phyloP scores from a whole-genome alignment of 1,140 invertebrate genomes.

The Brachionus rotundiformis region DNA sequence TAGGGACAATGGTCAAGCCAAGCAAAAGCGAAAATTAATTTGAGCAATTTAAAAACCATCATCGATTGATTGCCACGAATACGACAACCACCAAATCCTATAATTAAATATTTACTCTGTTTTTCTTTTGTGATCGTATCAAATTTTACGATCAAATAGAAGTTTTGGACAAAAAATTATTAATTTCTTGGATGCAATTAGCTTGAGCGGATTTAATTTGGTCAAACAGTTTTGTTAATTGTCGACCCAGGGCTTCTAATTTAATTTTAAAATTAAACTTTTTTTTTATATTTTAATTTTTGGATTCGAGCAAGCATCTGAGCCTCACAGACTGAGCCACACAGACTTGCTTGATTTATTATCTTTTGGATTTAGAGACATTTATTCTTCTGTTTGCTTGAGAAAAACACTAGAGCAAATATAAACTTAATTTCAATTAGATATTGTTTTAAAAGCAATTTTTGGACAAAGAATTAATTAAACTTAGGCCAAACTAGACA shows the following conservation, averaged over 20 bases:
- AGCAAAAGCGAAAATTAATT: conserved; percentile 12
- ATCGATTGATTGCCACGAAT: conserved; percentile 12
- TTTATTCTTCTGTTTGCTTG: conserved; percentile 42
- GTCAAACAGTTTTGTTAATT: neutral
- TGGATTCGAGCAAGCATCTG: neutral
- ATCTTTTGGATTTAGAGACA: conserved; percentile 49
- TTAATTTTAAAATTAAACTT: neutral
- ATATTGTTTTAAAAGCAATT: conserved; percentile 18
- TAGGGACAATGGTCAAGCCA: neutral
- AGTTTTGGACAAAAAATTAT: neutral
- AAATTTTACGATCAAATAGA: conserved; percentile 9
- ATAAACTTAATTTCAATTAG: conserved; percentile 39
- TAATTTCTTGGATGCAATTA: neutral
- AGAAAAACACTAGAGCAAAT: conserved; percentile 31
- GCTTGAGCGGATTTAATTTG: neutral
- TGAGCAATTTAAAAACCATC: neutral
- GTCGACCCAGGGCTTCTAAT: neutral
- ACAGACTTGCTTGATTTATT: conserved; percentile 11
- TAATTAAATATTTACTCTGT: conserved; percentile 38
- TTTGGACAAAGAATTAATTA: conserved; percentile 47
- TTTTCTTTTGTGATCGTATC: neutral
- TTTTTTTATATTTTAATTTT: neutral
- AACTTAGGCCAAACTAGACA: conserved; percentile 13
- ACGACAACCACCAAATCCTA: conserved; percentile 31
- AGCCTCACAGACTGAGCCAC: neutral